Conservation (phyloP, 1,140 invertebrate genomes). For the Branchinecta lynchi region DNA sequence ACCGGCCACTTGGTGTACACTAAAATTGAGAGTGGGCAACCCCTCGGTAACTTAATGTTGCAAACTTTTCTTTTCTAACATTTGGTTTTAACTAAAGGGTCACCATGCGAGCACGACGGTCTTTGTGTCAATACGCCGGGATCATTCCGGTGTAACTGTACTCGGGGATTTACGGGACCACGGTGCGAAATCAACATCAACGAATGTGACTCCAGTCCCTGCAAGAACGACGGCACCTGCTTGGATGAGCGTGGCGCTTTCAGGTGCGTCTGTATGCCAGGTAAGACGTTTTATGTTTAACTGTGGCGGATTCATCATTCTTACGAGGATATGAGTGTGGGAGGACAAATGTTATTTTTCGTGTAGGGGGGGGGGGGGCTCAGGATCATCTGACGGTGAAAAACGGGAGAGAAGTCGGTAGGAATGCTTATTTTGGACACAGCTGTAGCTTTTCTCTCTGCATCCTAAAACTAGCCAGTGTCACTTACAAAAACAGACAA, state of each 20-base stretch:
- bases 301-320: too few relatives aligned
- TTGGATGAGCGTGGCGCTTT: conserved; percentile 87
- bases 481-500: too few relatives aligned
- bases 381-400: too few relatives aligned
- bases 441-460: too few relatives aligned
- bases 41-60: not conserved
- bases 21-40: too few relatives aligned
- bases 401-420: too few relatives aligned
- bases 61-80: conserved; percentile 23
- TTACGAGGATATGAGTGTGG: too few relatives aligned
- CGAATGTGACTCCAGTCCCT: conserved; percentile 86
- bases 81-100: conserved; percentile 41
- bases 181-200: conserved; percentile 83
- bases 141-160: conserved; percentile 79
- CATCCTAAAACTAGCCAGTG: too few relatives aligned
- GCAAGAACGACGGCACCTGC: conserved; percentile 83
- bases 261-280: conserved; percentile 90
- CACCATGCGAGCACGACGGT: conserved; percentile 79
- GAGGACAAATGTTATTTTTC: too few relatives aligned
- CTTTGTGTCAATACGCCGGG: conserved; percentile 88
- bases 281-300: conserved; percentile 35
- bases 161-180: conserved; percentile 75
- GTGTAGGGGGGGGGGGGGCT: not conserved
- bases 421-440: too few relatives aligned
- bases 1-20: too few relatives aligned